Base-by-base conservation (phyloP, 2,797 vertebrate genomes). In the Knipowitschia caucasica region DNA sequence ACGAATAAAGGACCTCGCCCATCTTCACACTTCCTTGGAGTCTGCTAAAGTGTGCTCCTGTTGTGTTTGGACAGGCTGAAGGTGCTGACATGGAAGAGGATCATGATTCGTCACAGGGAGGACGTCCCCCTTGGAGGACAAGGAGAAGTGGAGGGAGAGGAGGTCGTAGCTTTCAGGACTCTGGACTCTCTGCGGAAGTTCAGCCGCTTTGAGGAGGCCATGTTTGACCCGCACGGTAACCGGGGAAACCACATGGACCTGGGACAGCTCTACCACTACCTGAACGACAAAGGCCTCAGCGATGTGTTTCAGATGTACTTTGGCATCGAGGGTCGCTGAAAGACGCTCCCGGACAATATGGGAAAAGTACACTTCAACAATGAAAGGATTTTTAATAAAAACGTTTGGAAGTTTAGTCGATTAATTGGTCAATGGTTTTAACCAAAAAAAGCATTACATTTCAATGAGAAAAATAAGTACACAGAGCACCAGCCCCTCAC, bases 171-270 rank as follows among this genome's bases (percentile, higher is more conserved):
- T 23, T 71, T 50, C 49, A 53, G 71, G 55, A 54, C 44, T 29
- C 45, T 78, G 1, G 87, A 91, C 69, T 91, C 82, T n/a, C 84
- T 90, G 62, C 89, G 89, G 1, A 94, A 91, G 49, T 98, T 98
- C 78, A 75, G 90, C 2, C 47, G 77, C 65, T 94, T 99, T 76
- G 92, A 98, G 80, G 97, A 99, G 81, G 91, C 93, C 11, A 83
- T 88, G 65, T 99, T 99, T 69, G 89, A 89, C 79, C 92, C 92
- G 7, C 92, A 90, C 30, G 95, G 95, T 75, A 86, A 85, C 72
- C 88, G 92, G 86, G 93, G 93, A 50, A 95, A 93, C 75, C 96
- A 95, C 81, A 99, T 98, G 96, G 94, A 98, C 88, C 92, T 99
- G 26, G 96, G 97, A 26, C 94, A 94, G 69, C 89, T 99, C 0